Percentiles rank a stretch among this genome's conserved stretches.
Conservation (phyloP, 2,797 vertebrate species). For the Amniataba percoides region DNA sequence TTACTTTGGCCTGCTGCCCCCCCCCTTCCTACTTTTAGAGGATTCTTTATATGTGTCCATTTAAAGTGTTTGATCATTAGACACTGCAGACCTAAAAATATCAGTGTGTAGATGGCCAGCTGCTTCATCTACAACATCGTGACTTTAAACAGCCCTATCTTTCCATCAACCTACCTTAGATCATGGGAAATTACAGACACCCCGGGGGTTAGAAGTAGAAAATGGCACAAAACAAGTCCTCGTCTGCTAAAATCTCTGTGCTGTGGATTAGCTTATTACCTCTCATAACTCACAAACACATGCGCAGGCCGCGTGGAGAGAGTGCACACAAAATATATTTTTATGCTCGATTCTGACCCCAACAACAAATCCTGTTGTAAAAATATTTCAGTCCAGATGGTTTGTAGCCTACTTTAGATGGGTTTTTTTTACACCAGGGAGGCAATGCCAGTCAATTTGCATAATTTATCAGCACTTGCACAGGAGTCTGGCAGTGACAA, state of each 20-base stretch:
- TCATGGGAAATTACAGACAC: background rate
- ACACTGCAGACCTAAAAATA: too few relatives aligned
- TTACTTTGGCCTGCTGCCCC: too few relatives aligned
- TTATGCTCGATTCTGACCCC: conserved; percentile 32
- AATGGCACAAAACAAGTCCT: background rate
- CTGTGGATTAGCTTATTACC: background rate
- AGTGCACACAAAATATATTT: conserved; percentile 14
- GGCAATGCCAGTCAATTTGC: conserved; percentile 43
- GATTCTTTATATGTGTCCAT: too few relatives aligned
- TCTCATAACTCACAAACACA: background rate
- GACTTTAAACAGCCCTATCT: too few relatives aligned
- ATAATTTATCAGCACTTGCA: conserved; percentile 60
- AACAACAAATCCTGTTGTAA: conserved; percentile 26
- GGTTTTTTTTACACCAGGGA: conserved; percentile 48
- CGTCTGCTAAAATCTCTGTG: background rate
- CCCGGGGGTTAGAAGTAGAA: background rate
- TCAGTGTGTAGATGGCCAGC: too few relatives aligned
- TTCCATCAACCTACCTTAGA: too few relatives aligned
- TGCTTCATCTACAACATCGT: too few relatives aligned
- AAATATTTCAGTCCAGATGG: conserved; percentile 43
- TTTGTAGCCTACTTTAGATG: conserved; percentile 50
- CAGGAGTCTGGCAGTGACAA: conserved; percentile 46
- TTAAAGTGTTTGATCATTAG: too few relatives aligned
- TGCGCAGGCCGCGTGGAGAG: background rate
- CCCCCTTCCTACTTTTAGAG: too few relatives aligned